These are phyloP conservation scores for Julus scanicus DNA, from an alignment of 2,888 invertebrate species.

Conservation along the genomic window DNA sequence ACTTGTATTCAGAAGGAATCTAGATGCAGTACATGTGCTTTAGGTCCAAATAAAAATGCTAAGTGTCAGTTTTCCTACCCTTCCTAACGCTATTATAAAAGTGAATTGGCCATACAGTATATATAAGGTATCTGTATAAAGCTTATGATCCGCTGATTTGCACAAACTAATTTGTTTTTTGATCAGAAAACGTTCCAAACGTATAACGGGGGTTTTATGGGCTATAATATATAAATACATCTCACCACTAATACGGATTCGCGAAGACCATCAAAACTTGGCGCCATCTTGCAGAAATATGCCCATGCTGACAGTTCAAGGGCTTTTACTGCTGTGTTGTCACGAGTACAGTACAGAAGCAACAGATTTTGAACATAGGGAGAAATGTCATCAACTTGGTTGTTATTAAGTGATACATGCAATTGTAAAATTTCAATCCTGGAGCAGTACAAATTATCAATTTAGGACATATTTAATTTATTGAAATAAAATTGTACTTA, in stretches of 20 bases:
- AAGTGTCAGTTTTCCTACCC: neutral
- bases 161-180: neutral
- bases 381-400: neutral
- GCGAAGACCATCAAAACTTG: neutral
- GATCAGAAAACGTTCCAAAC: neutral
- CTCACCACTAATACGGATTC: neutral
- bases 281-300: neutral
- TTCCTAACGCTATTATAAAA: neutral
- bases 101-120: neutral
- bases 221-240: neutral
- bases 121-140: neutral
- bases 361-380: neutral
- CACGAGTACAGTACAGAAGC: neutral
- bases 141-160: constrained; percentile 30
- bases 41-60: neutral
- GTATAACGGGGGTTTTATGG: neutral
- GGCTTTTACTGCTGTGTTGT: neutral
- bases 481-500: too few species aligned
- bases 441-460: neutral
- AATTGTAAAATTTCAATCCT: too few species aligned
- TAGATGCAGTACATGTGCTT: neutral
- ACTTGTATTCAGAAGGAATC: neutral
- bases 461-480: neutral
- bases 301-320: neutral
- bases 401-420: too few species aligned